Conservation (phyloP, 2,113 vertebrate species). For the Alouatta palliata region DNA sequence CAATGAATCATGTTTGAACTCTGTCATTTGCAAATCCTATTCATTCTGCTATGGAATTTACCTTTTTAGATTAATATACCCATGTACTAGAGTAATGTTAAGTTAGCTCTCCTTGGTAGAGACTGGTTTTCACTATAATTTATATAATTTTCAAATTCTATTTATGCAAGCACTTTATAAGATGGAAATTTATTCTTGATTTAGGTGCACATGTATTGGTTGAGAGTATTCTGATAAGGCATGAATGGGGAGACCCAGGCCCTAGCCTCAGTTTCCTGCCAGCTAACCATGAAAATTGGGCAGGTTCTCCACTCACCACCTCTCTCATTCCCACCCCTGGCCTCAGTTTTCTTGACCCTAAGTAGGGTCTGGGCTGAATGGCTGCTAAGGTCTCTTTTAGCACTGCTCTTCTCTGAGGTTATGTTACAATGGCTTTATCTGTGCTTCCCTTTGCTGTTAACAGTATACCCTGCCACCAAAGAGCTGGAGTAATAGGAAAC, state of each 20-base stretch:
- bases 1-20: neutral
- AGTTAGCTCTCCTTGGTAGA: neutral
- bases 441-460: neutral
- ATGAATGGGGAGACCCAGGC: neutral
- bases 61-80: neutral
- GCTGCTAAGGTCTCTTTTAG: neutral
- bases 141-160: slow-evolving; percentile 9
- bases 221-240: neutral
- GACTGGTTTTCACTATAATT: neutral
- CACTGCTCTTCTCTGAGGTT: neutral
- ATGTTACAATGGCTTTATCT: neutral
- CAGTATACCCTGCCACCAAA: neutral
- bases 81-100: neutral
- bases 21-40: slow-evolving; percentile 33
- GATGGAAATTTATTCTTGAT: slow-evolving; percentile 1
- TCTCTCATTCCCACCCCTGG: neutral
- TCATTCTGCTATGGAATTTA: neutral
- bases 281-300: neutral
- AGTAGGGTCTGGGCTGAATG: neutral
- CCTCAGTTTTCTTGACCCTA: neutral
- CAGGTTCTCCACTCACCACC: neutral
- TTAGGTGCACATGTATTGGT: neutral
- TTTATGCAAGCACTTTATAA: neutral
- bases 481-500: neutral
- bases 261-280: neutral